These are phyloP conservation scores for Littorina saxatilis DNA, from an alignment of 1,140 invertebrate species.

Conservation along the genomic window DNA sequence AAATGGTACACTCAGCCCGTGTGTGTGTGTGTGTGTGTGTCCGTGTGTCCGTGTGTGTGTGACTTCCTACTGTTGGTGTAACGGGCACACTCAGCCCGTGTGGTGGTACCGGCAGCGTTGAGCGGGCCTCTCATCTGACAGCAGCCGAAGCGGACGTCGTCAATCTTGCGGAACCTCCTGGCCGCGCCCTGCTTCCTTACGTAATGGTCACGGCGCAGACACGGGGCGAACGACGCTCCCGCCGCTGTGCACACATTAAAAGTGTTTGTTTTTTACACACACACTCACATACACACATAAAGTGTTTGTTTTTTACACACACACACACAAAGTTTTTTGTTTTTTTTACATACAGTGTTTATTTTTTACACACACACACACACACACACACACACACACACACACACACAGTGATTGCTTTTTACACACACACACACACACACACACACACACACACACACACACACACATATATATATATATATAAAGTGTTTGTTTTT, in stretches of 20 bases:
- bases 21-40: not conserved
- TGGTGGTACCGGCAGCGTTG: constrained; percentile 66
- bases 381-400: not conserved
- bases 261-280: not conserved
- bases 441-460: not conserved
- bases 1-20: too few relatives aligned
- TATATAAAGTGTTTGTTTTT: too few relatives aligned
- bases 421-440: not conserved
- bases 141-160: constrained; percentile 56
- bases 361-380: constrained; percentile 14
- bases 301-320: too few relatives aligned
- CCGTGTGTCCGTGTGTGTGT: not conserved
- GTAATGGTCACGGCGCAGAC: constrained; percentile 58
- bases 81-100: constrained; percentile 56
- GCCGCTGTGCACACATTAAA: constrained; percentile 44
- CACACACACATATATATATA: not conserved
- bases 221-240: constrained; percentile 62
- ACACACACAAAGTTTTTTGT: too few relatives aligned
- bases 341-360: not conserved
- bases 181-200: constrained; percentile 35
- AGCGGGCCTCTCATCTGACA: constrained; percentile 57
- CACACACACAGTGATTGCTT: not conserved
- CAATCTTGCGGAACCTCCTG: constrained; percentile 49
- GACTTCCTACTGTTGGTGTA: constrained; percentile 37
- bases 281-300: not conserved